phyloP scores from a whole-genome alignment of 2,797 vertebrate genomes.

The Luscinia megarhynchos region DNA sequence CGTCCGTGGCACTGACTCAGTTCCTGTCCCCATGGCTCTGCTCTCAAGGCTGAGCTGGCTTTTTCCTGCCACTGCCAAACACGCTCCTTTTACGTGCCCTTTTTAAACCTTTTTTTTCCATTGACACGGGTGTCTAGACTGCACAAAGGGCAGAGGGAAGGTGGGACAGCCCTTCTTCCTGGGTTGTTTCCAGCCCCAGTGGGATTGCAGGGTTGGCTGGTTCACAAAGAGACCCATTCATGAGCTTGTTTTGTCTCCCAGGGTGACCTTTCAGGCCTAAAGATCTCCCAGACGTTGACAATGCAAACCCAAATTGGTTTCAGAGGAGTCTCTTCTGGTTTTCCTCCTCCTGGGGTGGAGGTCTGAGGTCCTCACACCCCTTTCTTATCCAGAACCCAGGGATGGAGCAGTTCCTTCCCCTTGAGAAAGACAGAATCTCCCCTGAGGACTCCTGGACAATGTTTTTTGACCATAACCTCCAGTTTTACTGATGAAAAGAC shows the following conservation, averaged over 20 bases:
- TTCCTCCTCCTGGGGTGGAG: not conserved
- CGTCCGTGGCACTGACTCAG: slow-evolving; percentile 22
- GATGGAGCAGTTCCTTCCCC: fast-evolving
- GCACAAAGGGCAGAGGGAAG: slow-evolving; percentile 44
- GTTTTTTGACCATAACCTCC: not conserved
- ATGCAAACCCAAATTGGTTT: not conserved
- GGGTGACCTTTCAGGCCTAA: slow-evolving; percentile 12
- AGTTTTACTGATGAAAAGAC: not conserved
- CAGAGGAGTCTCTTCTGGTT: not conserved
- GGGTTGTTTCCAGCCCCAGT: slow-evolving; percentile 24
- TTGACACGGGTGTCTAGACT: slow-evolving; percentile 38
- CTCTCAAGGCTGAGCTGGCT: slow-evolving; percentile 2
- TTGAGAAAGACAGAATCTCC: too few relatives aligned
- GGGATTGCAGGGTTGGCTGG: not conserved
- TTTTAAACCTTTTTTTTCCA: not conserved
- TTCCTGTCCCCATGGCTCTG: slow-evolving; percentile 55
- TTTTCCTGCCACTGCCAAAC: slow-evolving; percentile 15
- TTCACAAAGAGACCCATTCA: slow-evolving; percentile 49
- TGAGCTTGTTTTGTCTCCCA: slow-evolving; percentile 5
- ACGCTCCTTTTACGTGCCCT: not conserved
- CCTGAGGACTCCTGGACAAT: not conserved
- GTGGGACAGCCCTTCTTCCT: slow-evolving; percentile 40
- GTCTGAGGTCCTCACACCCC: not conserved
- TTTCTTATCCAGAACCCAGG: fast-evolving
- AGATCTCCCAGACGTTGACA: not conserved